Evolutionary conservation across 2,888 invertebrate species (phyloP).

Genomic region (Andrena haemorrhoa): DNA sequence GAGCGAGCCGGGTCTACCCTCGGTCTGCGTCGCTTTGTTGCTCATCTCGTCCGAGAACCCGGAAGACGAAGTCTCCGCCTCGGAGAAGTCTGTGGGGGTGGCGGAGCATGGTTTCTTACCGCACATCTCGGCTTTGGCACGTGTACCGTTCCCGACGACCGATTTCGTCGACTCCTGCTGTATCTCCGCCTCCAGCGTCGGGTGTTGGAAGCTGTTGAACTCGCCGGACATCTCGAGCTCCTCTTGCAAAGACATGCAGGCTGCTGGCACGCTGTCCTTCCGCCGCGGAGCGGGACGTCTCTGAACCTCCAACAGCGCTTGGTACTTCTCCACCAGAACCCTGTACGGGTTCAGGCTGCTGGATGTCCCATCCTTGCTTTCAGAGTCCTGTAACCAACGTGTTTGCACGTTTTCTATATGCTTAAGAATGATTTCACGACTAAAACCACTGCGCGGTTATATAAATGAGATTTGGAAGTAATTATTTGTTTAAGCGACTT

Average conservation of each 20-base stretch:
- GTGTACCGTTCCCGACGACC: conserved; percentile 11
- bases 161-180: conserved; percentile 58
- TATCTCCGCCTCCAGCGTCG: conserved; percentile 62
- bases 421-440: too few species aligned
- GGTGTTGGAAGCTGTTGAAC: conserved; percentile 87
- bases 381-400: conserved; percentile 78
- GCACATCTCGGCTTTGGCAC: conserved; percentile 58
- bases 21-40: conserved; percentile 92
- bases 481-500: too few species aligned
- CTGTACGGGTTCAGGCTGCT: conserved; percentile 88
- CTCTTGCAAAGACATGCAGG: conserved; percentile 88
- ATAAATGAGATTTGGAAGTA: background rate
- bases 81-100: conserved; percentile 93
- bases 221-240: conserved; percentile 92
- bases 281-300: conserved; percentile 86
- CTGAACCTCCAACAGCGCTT: conserved; percentile 92
- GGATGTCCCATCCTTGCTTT: conserved; percentile 67
- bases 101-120: conserved; percentile 86
- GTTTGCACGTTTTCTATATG: background rate
- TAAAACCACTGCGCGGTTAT: background rate
- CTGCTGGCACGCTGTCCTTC: conserved; percentile 74
- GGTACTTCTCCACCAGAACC: conserved; percentile 93
- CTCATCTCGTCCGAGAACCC: conserved; percentile 94
- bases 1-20: conserved; percentile 92
- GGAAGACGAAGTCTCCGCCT: conserved; percentile 94